A percentile compares a stretch with the other conserved stretches of the same genome.
Evolutionary conservation across 1,140 invertebrate species (phyloP).

Genomic region (Pomacea maculata): DNA sequence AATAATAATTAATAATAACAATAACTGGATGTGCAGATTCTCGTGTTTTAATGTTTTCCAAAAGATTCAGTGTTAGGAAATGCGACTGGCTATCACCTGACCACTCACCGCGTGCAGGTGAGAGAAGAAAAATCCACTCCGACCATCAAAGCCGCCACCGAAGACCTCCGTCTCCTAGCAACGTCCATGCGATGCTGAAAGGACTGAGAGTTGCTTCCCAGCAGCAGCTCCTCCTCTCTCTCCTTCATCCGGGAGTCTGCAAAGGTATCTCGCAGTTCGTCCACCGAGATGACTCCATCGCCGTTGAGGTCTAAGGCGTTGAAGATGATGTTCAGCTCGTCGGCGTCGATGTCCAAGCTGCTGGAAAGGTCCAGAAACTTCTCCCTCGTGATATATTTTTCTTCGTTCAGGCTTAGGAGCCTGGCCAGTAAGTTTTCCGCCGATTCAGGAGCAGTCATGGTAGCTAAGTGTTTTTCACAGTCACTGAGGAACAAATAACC

Average conservation of each 20-base stretch:
- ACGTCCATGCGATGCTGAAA: slow-evolving; percentile 5
- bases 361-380: slow-evolving; percentile 32
- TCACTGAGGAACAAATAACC: background rate
- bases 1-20: too few relatives aligned
- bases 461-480: background rate
- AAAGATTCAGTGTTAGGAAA: too few relatives aligned
- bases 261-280: slow-evolving; percentile 22
- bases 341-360: slow-evolving; percentile 30
- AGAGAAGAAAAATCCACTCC: slow-evolving; percentile 21
- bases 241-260: slow-evolving; percentile 13
- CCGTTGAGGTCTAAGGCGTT: slow-evolving; percentile 40
- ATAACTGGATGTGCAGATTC: too few relatives aligned
- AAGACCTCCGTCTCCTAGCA: slow-evolving; percentile 20
- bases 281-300: slow-evolving; percentile 36
- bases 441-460: background rate
- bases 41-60: too few relatives aligned
- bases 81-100: too few relatives aligned
- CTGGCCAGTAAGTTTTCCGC: slow-evolving; percentile 10
- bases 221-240: slow-evolving; percentile 5
- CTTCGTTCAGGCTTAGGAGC: slow-evolving; percentile 20
- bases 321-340: slow-evolving; percentile 45
- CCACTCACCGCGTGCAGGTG: slow-evolving; percentile 8
- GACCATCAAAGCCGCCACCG: slow-evolving; percentile 16
- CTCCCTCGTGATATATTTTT: slow-evolving; percentile 33
- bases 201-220: background rate